These are phyloP conservation scores for Polydrusus tereticollis DNA, from an alignment of 2,888 invertebrate genomes.

Conservation along the genomic window DNA sequence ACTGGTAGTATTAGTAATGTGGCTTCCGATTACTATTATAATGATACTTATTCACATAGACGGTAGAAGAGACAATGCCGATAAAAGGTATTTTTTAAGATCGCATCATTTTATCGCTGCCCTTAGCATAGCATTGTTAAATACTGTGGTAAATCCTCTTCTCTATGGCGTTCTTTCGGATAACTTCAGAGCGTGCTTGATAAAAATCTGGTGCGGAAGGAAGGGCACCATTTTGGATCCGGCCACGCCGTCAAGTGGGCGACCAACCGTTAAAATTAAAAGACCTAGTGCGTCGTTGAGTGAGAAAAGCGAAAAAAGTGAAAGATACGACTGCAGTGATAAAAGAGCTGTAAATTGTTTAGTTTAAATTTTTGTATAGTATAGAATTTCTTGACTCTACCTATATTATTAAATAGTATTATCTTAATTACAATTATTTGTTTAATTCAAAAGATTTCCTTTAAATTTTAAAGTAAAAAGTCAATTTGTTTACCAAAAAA, in stretches of 20 bases:
- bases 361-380: constrained; percentile 1
- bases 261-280: constrained; percentile 54
- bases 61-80: constrained; percentile 68
- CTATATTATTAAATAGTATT: constrained; percentile 8
- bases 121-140: constrained; percentile 69
- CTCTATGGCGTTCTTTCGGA: constrained; percentile 71
- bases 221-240: constrained; percentile 38
- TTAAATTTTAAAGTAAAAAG: too few species aligned
- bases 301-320: constrained; percentile 54
- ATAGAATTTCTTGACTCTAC: constrained; percentile 6
- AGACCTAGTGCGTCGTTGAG: constrained; percentile 58
- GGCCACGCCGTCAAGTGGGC: constrained; percentile 60
- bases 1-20: constrained; percentile 71
- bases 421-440: too few species aligned
- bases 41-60: constrained; percentile 71
- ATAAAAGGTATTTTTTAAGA: constrained; percentile 69
- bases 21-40: constrained; percentile 71
- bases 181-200: constrained; percentile 68
- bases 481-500: too few species aligned
- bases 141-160: constrained; percentile 71
- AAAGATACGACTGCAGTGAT: constrained; percentile 30
- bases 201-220: constrained; percentile 64
- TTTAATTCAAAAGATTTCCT: too few species aligned
- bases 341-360: constrained; percentile 28
- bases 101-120: constrained; percentile 71